Evolutionary conservation across 2,113 vertebrate genomes (phyloP).

Genomic region (Coturnix japonica): DNA sequence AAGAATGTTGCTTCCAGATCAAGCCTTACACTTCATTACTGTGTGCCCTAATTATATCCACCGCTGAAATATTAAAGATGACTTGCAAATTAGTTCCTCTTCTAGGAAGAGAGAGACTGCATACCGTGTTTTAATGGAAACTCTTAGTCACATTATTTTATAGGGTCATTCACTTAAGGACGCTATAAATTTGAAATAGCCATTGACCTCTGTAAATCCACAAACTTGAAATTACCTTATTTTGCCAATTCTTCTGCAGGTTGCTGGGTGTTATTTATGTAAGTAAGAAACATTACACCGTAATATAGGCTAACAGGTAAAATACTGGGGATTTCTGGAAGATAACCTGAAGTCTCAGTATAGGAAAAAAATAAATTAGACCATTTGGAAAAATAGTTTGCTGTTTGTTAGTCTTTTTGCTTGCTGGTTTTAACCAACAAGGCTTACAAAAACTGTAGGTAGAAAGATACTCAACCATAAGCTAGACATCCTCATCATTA

Average conservation of each 20-base stretch:
- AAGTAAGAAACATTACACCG: background rate
- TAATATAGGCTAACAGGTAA: background rate
- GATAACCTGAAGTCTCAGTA: background rate
- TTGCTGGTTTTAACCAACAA: conserved; percentile 15
- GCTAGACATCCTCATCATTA: background rate
- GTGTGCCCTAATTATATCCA: background rate
- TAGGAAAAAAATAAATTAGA: background rate
- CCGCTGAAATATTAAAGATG: background rate
- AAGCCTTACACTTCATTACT: background rate
- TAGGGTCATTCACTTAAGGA: background rate
- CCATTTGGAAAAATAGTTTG: background rate
- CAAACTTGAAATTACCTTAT: background rate
- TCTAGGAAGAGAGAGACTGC: background rate
- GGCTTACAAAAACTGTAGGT: background rate
- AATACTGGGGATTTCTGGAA: conserved; percentile 6
- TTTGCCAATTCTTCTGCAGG: conserved; percentile 16
- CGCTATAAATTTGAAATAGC: background rate
- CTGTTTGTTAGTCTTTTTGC: background rate
- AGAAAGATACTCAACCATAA: conserved; percentile 20
- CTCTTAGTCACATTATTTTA: background rate
- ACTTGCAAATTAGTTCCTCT: background rate
- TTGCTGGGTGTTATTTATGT: background rate
- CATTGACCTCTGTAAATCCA: background rate
- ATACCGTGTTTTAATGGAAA: background rate
- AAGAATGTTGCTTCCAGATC: background rate